Base-by-base conservation (phyloP, 2,888 invertebrate genomes). In the Limnephilus auricula region DNA sequence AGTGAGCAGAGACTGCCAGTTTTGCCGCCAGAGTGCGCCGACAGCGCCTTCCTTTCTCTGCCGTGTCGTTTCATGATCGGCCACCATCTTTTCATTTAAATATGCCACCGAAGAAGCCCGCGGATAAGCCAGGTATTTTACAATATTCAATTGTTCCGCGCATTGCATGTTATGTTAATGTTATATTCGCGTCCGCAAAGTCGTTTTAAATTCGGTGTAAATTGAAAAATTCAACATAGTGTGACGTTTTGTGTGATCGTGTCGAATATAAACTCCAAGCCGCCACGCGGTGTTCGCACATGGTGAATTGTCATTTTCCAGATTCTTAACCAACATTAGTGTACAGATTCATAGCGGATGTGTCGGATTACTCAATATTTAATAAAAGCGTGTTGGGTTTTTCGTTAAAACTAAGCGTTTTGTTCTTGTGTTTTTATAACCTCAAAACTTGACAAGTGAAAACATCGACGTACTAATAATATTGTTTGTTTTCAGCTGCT, bases 41-140 rank as follows among this genome's bases (percentile, higher is more conserved):
- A 1, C 50, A 31, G 34, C 90, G n/a, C 50, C 86, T 92, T 92
- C 90, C 92, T 92, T 92, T 82, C 86, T 89, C 82, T 91, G 89
- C 92, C 91, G 92, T 91, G 92, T 92, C 87, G 86, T 90, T 92
- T 78, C 85, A 90, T 92, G 92, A 91, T 90, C 90, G 91, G 93
- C 93, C 87, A 90, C 92, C 93, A 93, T 93, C 92, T 93, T 93
- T 93, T 90, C 89, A 91, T 88, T 79, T 89, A 90, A 92, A 90
- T 92, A 98, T 98, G 98, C 98, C 98, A 96, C 98, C 98, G 94
- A 97, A 97, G 95, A 98, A 98, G 97, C 97, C 98, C 95, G 97
- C 98, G 94, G 98, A 98, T 95, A 98, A 98, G 96, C 96, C 98
- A 96, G 98, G 98, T 98, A 97, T 96, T 96, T 95, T 94, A 32